Evolutionary conservation across 2,113 vertebrate species (phyloP).

Genomic region (Caranx ignobilis): DNA sequence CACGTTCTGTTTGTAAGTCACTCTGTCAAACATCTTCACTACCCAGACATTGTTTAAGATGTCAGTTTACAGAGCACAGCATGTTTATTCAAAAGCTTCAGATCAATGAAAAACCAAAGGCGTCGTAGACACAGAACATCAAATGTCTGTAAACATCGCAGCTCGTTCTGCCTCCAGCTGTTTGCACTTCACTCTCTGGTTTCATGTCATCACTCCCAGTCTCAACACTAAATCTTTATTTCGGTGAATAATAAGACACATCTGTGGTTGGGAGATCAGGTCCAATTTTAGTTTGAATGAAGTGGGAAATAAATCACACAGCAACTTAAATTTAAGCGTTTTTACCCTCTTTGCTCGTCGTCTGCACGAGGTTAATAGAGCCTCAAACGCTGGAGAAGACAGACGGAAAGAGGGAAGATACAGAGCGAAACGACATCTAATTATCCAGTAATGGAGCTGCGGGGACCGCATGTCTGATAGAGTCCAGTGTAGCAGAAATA

Average conservation of each 20-base stretch:
- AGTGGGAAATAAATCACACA: neutral
- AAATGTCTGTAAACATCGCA: neutral
- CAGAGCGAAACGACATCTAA: constrained; percentile 21
- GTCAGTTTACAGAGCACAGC: neutral
- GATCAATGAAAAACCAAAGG: neutral
- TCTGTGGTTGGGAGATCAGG: neutral
- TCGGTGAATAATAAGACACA: no score
- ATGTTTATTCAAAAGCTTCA: neutral
- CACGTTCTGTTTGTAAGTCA: no score
- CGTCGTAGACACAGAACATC: neutral
- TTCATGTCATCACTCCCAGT: no score
- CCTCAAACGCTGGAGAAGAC: neutral
- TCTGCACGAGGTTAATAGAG: neutral
- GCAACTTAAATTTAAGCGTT: neutral
- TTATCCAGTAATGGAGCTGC: constrained; percentile 4
- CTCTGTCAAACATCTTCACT: no score
- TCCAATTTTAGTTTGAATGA: no score
- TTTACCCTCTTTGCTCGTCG: neutral
- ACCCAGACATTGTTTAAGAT: no score
- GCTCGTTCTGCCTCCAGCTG: no score
- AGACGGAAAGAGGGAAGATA: neutral
- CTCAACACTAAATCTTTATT: no score
- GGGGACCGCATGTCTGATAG: constrained; percentile 4
- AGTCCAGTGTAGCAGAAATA: neutral
- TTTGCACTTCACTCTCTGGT: no score